Conservation (phyloP, 2,797 vertebrate genomes). For the Sebastes oblongus region DNA sequence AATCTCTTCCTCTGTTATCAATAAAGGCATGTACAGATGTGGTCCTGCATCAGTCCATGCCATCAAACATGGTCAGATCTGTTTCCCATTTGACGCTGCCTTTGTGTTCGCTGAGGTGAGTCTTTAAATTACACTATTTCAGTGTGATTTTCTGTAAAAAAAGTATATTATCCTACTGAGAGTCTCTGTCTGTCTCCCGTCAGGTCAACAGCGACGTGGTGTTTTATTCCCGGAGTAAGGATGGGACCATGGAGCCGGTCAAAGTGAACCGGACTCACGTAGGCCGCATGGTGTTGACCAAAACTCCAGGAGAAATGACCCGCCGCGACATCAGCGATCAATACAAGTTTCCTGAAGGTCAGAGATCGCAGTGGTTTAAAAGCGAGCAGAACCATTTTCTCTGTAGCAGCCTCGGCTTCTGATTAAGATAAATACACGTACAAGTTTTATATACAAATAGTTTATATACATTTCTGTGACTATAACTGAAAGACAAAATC, state of each 20-base stretch:
- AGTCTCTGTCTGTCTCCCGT: not conserved
- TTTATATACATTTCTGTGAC: not conserved
- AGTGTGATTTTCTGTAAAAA: not conserved
- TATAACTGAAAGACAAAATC: too few relatives aligned
- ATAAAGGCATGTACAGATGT: constrained; percentile 90
- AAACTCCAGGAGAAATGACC: constrained; percentile 81
- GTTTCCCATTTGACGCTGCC: constrained; percentile 91
- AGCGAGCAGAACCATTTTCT: not conserved
- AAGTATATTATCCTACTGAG: not conserved
- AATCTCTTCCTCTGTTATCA: not conserved
- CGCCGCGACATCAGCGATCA: constrained; percentile 86
- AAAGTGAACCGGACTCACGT: constrained; percentile 84
- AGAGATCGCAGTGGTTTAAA: not conserved
- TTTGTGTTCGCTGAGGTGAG: constrained; percentile 95
- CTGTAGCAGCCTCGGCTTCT: not conserved
- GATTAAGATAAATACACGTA: not conserved
- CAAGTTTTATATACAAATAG: not conserved
- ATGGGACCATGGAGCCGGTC: constrained; percentile 83
- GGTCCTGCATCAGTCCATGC: constrained; percentile 94
- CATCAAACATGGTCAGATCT: constrained; percentile 93
- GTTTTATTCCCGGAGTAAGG: constrained; percentile 85
- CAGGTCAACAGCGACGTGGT: constrained; percentile 96
- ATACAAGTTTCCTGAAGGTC: constrained; percentile 97
- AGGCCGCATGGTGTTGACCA: constrained; percentile 91
- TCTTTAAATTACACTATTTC: not conserved